Evolutionary conservation across 1,140 invertebrate species (phyloP), one percentile per base, ranked within the genome.

Genomic region (Drosophila nikananu): DNA sequence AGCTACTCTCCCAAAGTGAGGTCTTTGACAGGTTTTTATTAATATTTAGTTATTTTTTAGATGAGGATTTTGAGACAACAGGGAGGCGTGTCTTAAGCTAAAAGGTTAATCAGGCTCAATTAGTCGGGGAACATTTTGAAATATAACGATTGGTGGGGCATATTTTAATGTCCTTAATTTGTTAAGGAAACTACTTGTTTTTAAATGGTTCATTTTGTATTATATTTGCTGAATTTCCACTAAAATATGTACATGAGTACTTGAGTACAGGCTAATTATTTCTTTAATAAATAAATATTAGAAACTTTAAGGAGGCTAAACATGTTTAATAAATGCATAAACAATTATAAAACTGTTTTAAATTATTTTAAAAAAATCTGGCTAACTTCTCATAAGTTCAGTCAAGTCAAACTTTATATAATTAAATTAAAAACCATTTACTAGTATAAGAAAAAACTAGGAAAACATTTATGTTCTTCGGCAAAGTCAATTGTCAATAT

Each of bases 81-180:
- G 59, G 30, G 60, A 49, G 60, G 80, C 62, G 80, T 74, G 68
- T 17, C 42, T 5, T 30, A n/a, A 8, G 27, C n/a, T n/a, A n/a
- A n/a, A n/a, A n/a, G n/a, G 9, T 42, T 60, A 60, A 72, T 72
- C 25, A 17, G 46, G 12, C 21, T 61, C 23, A 73, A 72, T 73
- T 72, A 61, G 27, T 41, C 8, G 23, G 15, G 8, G 17, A n/a
- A n/a, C n/a, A n/a, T n/a, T n/a, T n/a, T 39, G 9, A 21, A 27
- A 3, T 30, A 15, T 32, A 17, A n/a, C 17, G 35, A 37, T 54
- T 23, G 17, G 0, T 37, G 19, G 19, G 7, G 2, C 44, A 44
- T 46, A 19, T 13, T 27, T 12, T 2, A 8, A 17, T 3, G 13
- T 44, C 5, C n/a, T 30, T 6, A 1, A 0, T 0, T 19, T 48